Evolutionary conservation across 2,888 invertebrate genomes (phyloP), one percentile per base, ranked within the genome.

Genomic region (Thymelicus acteon): DNA sequence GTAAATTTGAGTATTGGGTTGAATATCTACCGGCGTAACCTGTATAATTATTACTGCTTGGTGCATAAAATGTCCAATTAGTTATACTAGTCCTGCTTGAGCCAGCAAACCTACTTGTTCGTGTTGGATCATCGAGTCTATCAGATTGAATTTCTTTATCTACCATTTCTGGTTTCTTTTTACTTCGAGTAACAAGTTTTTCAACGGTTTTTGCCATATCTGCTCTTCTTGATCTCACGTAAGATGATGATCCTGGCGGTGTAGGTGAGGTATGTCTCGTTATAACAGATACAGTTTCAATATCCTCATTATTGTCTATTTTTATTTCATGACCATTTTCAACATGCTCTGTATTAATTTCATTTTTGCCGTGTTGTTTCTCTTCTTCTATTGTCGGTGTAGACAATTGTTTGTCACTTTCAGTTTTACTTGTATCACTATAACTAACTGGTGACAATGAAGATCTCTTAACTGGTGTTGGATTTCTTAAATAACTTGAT

Each of bases 251-350:
- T 0, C 96, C 95, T 0, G 96, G 96, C 5, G 96, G 96, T 0
- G 96, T 96, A 0, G 97, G 97, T 19, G 97, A 97, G 0, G 97
- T 97, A 40, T 96, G 96, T 72, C 97, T 94, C 0, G 97, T 97
- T 4, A 97, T 94, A 65, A 97, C 95, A 6, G 94, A 94, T 4
- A 97, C 85, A 5, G 95, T 90, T 82, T 91, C 92, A 76, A 82
- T 84, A 67, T 87, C 88, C 78, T 84, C 79, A 40, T 78, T 78
- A 68, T 86, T 83, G 68, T 84, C 80, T 67, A 78, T 73, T 60
- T 80, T 75, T 60, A 67, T 77, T 58, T 79, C 75, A 62, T 58
- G 72, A 39, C 78, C 76, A 72, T 74, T 77, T 67, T 74, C 73
- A 60, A 76, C 74, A 62, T 80, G 77, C 72, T 79, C 78, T 73